A percentile compares a stretch with the other conserved stretches of the same genome.
These are phyloP conservation scores for Ceratoteleas bidentatus DNA, from an alignment of 1,140 invertebrate species.

Conservation along the genomic window DNA sequence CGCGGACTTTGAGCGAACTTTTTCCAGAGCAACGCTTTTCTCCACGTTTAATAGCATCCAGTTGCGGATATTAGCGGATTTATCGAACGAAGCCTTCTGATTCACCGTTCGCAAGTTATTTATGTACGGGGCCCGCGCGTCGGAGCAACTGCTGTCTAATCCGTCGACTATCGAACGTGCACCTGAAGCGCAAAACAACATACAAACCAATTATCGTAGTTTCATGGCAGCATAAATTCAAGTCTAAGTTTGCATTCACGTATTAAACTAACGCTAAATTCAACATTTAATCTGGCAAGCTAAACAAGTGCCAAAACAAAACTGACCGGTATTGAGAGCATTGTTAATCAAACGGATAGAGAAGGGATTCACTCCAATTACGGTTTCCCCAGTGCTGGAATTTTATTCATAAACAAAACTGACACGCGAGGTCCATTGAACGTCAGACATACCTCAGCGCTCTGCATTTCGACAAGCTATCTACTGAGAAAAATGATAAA, in stretches of 20 bases:
- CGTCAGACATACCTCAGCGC: too few species aligned
- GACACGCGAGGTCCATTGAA: background rate
- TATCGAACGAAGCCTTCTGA: background rate
- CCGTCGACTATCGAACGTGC: constrained; percentile 47
- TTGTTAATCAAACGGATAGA: constrained; percentile 9
- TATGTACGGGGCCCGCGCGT: constrained; percentile 26
- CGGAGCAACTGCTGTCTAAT: constrained; percentile 42
- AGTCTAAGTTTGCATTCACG: constrained; percentile 32
- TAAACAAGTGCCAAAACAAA: constrained; percentile 40
- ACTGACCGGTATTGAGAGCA: constrained; percentile 6
- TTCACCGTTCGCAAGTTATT: background rate
- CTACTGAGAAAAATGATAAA: too few species aligned
- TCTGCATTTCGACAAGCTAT: too few species aligned
- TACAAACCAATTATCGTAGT: constrained; percentile 56
- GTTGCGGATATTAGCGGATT: background rate
- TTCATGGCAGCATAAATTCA: constrained; percentile 34
- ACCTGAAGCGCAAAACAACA: constrained; percentile 43
- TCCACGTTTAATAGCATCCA: background rate
- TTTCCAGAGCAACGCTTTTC: background rate
- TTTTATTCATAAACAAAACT: constrained; percentile 1
- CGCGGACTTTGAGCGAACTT: background rate
- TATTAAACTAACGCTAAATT: constrained; percentile 54
- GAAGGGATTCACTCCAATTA: constrained; percentile 3
- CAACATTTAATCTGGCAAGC: constrained; percentile 30
- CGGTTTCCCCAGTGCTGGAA: background rate